phyloP scores from a whole-genome alignment of 1,140 invertebrate species.

The Patella vulgata region DNA sequence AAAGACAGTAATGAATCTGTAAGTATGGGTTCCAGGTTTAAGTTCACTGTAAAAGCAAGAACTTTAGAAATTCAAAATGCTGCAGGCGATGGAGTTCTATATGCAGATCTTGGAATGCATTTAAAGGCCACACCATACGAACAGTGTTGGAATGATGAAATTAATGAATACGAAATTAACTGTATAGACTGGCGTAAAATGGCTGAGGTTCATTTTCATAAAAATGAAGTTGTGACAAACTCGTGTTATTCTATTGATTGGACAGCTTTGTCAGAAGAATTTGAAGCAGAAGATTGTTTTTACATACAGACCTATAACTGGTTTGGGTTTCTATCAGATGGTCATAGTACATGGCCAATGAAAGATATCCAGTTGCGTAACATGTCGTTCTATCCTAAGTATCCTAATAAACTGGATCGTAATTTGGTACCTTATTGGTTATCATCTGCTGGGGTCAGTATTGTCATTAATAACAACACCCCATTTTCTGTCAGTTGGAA shows the following conservation, averaged over 20 bases:
- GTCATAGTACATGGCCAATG: slow-evolving; percentile 27
- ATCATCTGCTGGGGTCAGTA: slow-evolving; percentile 25
- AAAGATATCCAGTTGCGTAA: slow-evolving; percentile 9
- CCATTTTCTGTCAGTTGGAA: slow-evolving; percentile 33
- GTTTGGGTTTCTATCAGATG: slow-evolving; percentile 28
- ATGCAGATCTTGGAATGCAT: slow-evolving; percentile 32
- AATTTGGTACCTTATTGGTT: slow-evolving; percentile 36
- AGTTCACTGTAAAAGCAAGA: slow-evolving; percentile 37
- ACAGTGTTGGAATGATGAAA: slow-evolving; percentile 23
- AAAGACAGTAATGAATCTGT: slow-evolving; percentile 33
- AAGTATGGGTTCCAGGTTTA: slow-evolving; percentile 22
- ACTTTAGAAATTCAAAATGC: slow-evolving; percentile 32
- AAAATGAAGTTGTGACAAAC: slow-evolving; percentile 16
- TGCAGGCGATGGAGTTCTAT: slow-evolving; percentile 29
- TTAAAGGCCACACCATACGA: slow-evolving; percentile 32
- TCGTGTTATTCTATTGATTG: slow-evolving; percentile 32
- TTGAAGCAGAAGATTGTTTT: slow-evolving; percentile 37
- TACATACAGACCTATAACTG: slow-evolving; percentile 36
- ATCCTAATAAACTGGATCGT: slow-evolving; percentile 22
- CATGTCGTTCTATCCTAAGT: slow-evolving; percentile 23
- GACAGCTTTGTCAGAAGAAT: slow-evolving; percentile 19
- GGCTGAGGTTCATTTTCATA: slow-evolving; percentile 25
- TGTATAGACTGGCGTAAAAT: slow-evolving; percentile 34
- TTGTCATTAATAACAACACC: slow-evolving; percentile 30
- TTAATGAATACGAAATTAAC: slow-evolving; percentile 16